Evolutionary conservation across 2,797 vertebrate species (phyloP).

Genomic region (Hafferia zeledoni): DNA sequence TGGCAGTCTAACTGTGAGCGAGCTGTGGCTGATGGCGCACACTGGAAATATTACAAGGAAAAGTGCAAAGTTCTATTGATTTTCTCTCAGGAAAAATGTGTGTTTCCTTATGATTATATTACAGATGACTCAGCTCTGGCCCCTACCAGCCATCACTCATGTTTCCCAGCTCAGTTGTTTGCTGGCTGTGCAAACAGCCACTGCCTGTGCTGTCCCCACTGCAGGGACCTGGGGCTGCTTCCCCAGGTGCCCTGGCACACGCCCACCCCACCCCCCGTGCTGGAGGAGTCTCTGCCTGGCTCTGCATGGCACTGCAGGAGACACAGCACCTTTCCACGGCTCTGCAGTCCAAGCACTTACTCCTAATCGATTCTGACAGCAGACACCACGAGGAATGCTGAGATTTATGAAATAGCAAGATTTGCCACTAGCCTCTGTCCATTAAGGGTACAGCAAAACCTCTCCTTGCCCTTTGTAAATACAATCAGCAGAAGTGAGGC

Average conservation of each 20-base stretch:
- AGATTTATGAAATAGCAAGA: conserved; percentile 54
- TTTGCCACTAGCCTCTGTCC: conserved; percentile 52
- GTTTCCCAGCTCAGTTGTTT: background rate
- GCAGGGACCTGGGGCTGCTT: background rate
- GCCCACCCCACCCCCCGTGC: accelerated
- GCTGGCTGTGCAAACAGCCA: background rate
- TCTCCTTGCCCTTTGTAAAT: conserved; percentile 36
- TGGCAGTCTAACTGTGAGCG: conserved; percentile 4
- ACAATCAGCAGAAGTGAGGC: conserved; percentile 34
- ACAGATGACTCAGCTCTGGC: conserved; percentile 41
- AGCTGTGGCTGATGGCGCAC: conserved; percentile 11
- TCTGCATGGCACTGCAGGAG: background rate
- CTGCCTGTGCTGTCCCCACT: background rate
- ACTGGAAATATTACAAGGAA: conserved; percentile 59
- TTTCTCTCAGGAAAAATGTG: conserved; percentile 59
- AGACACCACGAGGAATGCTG: background rate
- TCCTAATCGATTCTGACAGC: conserved; percentile 54
- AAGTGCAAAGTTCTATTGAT: conserved; percentile 69
- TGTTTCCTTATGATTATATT: conserved; percentile 55
- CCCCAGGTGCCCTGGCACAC: accelerated
- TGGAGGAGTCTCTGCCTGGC: background rate
- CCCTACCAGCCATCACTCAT: background rate
- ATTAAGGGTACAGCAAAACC: conserved; percentile 14
- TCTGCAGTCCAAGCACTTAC: background rate
- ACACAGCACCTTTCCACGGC: background rate